phyloP scores from a whole-genome alignment of 2,113 vertebrate species.

The Corydoras maculifer region DNA sequence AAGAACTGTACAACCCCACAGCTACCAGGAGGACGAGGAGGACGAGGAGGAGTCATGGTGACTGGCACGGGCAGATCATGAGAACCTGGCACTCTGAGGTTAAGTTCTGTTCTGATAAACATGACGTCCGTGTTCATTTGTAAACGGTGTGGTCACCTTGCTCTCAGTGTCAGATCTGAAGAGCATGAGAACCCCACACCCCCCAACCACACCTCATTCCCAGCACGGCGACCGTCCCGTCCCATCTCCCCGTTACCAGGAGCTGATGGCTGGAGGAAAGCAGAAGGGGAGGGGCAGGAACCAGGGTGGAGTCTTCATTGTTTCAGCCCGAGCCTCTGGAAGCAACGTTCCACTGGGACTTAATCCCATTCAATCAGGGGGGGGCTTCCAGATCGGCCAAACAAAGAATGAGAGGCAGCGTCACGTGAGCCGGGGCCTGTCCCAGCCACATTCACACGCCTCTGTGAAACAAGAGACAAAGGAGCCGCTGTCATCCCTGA shows the following conservation, averaged over 20 bases:
- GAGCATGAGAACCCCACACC: too few species aligned
- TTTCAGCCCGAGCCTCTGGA: constrained; percentile 44
- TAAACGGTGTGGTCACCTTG: too few species aligned
- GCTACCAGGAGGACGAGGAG: background rate
- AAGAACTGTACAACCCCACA: background rate
- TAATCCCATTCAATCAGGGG: constrained; percentile 55
- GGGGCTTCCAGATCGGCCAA: constrained; percentile 47
- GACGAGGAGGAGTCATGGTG: too few species aligned
- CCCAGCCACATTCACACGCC: constrained; percentile 52
- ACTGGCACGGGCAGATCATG: background rate
- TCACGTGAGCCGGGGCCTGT: constrained; percentile 46
- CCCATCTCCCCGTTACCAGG: background rate
- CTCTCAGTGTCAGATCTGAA: too few species aligned
- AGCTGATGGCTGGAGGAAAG: constrained; percentile 28
- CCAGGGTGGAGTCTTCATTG: constrained; percentile 40
- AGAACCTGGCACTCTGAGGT: too few species aligned
- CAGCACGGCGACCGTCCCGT: constrained; percentile 13
- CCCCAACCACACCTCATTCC: background rate
- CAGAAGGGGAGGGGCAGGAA: constrained; percentile 28
- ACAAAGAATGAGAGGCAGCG: constrained; percentile 45
- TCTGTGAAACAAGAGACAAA: constrained; percentile 48
- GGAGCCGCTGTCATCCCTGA: constrained; percentile 46
- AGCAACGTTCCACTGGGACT: constrained; percentile 44
- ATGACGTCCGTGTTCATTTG: too few species aligned
- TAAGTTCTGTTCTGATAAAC: too few species aligned